Percentiles rank a stretch among this genome's conserved stretches.
Evolutionary conservation across 2,797 vertebrate genomes (phyloP).

Genomic region (Melanotaenia pygmaea): DNA sequence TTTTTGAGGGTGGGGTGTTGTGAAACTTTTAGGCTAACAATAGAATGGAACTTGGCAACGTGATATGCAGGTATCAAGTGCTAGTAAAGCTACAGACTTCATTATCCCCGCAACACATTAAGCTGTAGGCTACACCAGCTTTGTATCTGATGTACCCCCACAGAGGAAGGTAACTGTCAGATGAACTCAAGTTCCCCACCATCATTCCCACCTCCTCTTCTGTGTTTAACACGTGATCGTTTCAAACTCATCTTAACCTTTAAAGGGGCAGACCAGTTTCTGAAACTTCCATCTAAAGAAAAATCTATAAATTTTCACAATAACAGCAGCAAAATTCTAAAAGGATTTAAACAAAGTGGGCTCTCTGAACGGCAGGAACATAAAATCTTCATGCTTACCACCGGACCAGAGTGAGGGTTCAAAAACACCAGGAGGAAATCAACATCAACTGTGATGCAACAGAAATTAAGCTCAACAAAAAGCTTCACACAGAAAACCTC

Average conservation of each 20-base stretch:
- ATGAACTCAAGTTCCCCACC: not conserved
- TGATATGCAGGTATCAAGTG: conserved; percentile 31
- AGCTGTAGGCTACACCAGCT: conserved; percentile 11
- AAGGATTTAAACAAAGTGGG: not conserved
- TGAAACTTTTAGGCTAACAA: conserved; percentile 7
- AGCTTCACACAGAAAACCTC: not conserved
- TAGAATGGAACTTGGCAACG: conserved; percentile 8
- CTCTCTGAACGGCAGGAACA: not conserved
- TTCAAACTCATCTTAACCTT: not conserved
- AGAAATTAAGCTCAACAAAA: no score
- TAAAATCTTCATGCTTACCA: not conserved
- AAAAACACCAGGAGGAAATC: not conserved
- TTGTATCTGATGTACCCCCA: conserved; percentile 16
- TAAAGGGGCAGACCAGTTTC: not conserved
- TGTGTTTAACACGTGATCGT: not conserved
- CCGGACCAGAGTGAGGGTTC: not conserved
- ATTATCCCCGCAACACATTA: conserved; percentile 7
- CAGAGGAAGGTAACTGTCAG: not conserved
- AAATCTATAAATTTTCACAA: not conserved
- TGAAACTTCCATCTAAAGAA: not conserved
- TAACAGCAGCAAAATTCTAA: not conserved
- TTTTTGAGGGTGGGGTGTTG: not conserved
- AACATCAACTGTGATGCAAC: no score
- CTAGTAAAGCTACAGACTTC: conserved; percentile 13
- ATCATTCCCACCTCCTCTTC: not conserved